Evolutionary conservation across 1,140 invertebrate genomes (phyloP).

Genomic region (Drosophila arizonae): DNA sequence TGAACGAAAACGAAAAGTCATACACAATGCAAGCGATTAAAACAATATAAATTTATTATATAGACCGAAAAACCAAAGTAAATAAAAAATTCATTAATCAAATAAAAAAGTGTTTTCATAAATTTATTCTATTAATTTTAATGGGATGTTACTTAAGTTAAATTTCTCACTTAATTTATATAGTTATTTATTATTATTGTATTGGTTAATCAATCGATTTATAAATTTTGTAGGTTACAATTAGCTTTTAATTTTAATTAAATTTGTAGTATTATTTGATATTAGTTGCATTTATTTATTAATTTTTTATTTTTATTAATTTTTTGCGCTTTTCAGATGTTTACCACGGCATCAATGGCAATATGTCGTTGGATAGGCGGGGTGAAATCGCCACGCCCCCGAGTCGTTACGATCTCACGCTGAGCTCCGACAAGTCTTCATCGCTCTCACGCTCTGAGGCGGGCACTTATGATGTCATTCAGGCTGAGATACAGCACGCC

Average conservation of each 20-base stretch:
- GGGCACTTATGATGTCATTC: constrained; percentile 81
- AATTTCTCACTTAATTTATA: too few species aligned
- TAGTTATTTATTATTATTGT: neutral
- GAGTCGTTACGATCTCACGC: constrained; percentile 76
- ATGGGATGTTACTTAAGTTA: too few species aligned
- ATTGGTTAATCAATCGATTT: neutral
- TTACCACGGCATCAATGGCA: constrained; percentile 82
- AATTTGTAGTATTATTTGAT: constrained; percentile 25
- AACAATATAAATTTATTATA: constrained; percentile 71
- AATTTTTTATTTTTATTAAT: constrained; percentile 5
- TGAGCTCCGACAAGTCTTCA: constrained; percentile 82
- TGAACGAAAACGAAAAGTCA: constrained; percentile 26
- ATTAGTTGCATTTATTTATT: constrained; percentile 22
- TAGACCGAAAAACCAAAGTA: constrained; percentile 66
- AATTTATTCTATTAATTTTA: neutral
- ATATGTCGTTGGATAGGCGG: constrained; percentile 81
- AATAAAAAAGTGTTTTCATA: constrained; percentile 34
- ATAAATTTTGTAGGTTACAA: neutral
- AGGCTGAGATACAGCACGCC: constrained; percentile 79
- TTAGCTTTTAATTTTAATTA: constrained; percentile 2
- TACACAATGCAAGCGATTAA: constrained; percentile 71
- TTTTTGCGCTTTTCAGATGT: constrained; percentile 49
- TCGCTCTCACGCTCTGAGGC: constrained; percentile 80
- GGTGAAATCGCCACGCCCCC: constrained; percentile 71
- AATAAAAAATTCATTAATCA: constrained; percentile 79